These are phyloP conservation scores for Uropetala carovei DNA, from an alignment of 2,888 invertebrate genomes.

Conservation along the genomic window DNA sequence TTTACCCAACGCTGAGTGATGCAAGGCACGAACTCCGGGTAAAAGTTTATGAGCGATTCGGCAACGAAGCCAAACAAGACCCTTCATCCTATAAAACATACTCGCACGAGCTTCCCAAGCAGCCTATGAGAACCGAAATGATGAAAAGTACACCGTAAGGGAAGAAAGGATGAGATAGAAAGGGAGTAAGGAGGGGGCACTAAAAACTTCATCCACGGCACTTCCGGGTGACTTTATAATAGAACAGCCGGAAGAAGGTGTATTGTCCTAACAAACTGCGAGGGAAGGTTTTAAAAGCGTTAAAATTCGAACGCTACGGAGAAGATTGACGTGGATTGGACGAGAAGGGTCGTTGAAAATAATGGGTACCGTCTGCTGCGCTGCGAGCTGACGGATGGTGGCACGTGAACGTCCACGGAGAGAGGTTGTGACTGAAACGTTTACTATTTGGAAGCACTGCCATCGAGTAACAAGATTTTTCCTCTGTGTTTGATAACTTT, in stretches of 20 bases:
- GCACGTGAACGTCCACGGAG: background rate
- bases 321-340: background rate
- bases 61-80: slow-evolving; percentile 16
- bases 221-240: slow-evolving; percentile 28
- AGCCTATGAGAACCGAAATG: background rate
- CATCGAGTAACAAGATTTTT: no score
- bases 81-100: background rate
- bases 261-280: slow-evolving; percentile 24
- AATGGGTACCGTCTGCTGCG: slow-evolving; percentile 6
- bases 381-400: background rate
- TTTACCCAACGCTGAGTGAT: background rate
- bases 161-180: no score
- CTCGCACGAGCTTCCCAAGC: background rate
- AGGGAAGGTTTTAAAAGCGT: background rate
- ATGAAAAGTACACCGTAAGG: background rate
- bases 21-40: background rate
- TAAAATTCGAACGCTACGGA: background rate
- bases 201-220: background rate
- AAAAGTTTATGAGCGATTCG: background rate
- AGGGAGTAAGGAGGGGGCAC: background rate
- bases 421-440: no score
- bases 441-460: no score
- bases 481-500: no score
- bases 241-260: slow-evolving; percentile 28
- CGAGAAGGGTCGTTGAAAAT: background rate